These are phyloP conservation scores for Crocodylus rhombifer DNA, from an alignment of 2,797 vertebrate genomes.

Conservation along the genomic window DNA sequence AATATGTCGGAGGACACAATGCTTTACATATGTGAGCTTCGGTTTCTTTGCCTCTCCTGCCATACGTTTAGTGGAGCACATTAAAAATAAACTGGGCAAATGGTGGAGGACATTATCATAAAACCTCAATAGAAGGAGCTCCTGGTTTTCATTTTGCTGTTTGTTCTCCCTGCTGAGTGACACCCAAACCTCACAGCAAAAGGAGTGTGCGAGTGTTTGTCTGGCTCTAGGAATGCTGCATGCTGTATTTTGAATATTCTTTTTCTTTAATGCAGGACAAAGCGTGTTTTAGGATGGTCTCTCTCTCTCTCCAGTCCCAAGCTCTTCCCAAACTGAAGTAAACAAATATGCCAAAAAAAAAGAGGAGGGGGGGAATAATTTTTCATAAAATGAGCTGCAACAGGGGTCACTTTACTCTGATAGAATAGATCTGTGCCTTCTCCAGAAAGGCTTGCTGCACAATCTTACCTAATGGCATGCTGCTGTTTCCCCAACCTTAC, in stretches of 20 bases:
- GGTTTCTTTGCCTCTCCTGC: conserved; percentile 56
- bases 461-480: conserved; percentile 71
- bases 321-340: conserved; percentile 64
- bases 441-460: conserved; percentile 65
- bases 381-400: conserved; percentile 48
- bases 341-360: conserved; percentile 55
- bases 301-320: conserved; percentile 29
- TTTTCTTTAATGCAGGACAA: conserved; percentile 68
- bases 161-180: conserved; percentile 79
- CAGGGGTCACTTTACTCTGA: conserved; percentile 64
- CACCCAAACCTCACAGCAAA: conserved; percentile 62
- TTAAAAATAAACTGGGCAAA: conserved; percentile 71
- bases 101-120: conserved; percentile 63
- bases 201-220: conserved; percentile 55
- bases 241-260: conserved; percentile 72
- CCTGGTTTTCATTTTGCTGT: conserved; percentile 74
- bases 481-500: conserved; percentile 70
- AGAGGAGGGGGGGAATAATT: too few relatives aligned
- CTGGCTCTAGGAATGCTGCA: conserved; percentile 66
- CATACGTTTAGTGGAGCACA: conserved; percentile 66
- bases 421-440: conserved; percentile 69
- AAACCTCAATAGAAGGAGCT: conserved; percentile 73
- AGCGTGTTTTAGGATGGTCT: conserved; percentile 66
- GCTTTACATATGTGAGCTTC: conserved; percentile 70
- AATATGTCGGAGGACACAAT: conserved; percentile 77